These are phyloP conservation scores for Linnaemya vulpina DNA, from an alignment of 2,888 invertebrate species.

Conservation along the genomic window DNA sequence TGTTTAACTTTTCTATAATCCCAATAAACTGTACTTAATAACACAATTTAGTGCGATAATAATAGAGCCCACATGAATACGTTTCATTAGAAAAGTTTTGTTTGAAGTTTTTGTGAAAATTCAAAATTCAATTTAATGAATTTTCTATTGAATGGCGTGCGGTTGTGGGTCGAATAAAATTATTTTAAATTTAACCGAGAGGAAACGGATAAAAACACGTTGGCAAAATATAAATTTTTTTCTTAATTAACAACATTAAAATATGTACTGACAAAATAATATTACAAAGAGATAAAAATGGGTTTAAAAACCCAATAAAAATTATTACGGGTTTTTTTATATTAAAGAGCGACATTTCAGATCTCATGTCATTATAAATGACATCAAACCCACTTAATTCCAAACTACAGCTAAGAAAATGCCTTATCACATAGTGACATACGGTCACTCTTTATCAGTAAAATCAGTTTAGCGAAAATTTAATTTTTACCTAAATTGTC, in stretches of 20 bases:
- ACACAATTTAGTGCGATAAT: slow-evolving; percentile 15
- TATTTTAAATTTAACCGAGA: not conserved
- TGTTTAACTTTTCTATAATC: slow-evolving; percentile 13
- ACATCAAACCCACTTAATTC: too few relatives aligned
- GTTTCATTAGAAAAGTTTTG: slow-evolving; percentile 3
- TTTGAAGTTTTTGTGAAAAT: not conserved
- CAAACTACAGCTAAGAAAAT: too few relatives aligned
- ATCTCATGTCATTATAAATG: too few relatives aligned
- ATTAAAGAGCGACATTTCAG: too few relatives aligned
- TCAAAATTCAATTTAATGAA: slow-evolving; percentile 21
- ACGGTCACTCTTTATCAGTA: too few relatives aligned
- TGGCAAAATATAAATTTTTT: not conserved
- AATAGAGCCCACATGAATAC: not conserved
- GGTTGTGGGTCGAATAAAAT: slow-evolving; percentile 2
- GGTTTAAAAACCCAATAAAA: not conserved
- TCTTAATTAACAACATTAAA: slow-evolving; percentile 27
- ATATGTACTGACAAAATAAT: slow-evolving; percentile 15
- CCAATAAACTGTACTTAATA: slow-evolving; percentile 35
- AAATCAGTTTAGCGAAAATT: too few relatives aligned
- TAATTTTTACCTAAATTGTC: too few relatives aligned
- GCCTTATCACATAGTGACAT: too few relatives aligned
- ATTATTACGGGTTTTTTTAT: not conserved
- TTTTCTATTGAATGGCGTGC: not conserved
- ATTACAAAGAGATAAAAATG: not conserved
- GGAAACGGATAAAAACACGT: not conserved